Base-by-base conservation (phyloP, 2,888 invertebrate species). In the Lissocephala sabroskyi region DNA sequence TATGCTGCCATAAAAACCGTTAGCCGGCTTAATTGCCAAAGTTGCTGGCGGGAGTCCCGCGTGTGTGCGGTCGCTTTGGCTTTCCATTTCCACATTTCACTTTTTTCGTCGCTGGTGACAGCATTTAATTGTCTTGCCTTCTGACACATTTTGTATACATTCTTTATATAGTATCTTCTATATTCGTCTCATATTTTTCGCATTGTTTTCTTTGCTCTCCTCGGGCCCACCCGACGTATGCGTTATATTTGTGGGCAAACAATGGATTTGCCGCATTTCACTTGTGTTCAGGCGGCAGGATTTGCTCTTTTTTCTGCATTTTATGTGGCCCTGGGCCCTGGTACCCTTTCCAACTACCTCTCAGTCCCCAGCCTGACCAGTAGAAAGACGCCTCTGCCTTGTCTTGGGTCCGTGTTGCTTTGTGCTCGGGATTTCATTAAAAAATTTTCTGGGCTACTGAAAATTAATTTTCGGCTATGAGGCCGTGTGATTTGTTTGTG, bases 1-100 rank as follows among this genome's bases (percentile, higher is more conserved):
- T 77, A 77, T 74, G 60, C 71, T 61, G 53, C 70, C 75, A 67
- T 74, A 77, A 74, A 77, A 70, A 65, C 65, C 77, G 75, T 74
- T 77, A 77, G 71, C 64, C 56, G 59, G 59, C 71, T 77, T 74
- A 74, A 74, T 74, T 77, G 77, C 65, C 77, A 71, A 74, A 74
- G 75, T 75, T 75, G 52, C 40, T 52, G 62, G 49, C 52, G 50
- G 45, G 13, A 18, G 7, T 41, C 13, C 29, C 46, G 40, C 41
- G 44, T 42, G 40, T 41, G 16, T 52, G 19, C 6, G 17, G 10
- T 18, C 18, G 41, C 30, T 3, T 14, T 28, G 14, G 32, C 33
- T 19, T 1, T 14, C n/a, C 19, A 26, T 33, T 11, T 35, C 28
- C 6, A 7, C 14, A 16, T 35, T 18, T 13, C 16, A 35, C 23